phyloP scores from a whole-genome alignment of 2,113 vertebrate genomes.

The Pollachius pollachius region DNA sequence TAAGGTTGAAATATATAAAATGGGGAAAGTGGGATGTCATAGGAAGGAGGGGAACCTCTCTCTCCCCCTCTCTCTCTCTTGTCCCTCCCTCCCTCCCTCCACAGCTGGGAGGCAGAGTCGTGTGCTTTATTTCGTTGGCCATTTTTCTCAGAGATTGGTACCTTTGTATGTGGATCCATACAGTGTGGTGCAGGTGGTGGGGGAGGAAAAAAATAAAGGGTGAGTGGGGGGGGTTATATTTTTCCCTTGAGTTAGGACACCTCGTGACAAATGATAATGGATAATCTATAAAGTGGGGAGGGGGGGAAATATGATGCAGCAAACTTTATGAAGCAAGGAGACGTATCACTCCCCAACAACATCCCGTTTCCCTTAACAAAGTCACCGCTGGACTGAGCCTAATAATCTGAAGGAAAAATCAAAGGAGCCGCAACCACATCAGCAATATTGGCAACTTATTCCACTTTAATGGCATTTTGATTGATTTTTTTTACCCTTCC shows the following conservation, averaged over 20 bases:
- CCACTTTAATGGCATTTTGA: constrained; percentile 99
- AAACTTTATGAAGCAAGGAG: constrained; percentile 99
- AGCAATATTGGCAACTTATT: constrained; percentile 99
- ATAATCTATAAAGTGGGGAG: constrained; percentile 96
- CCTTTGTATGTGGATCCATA: constrained; percentile 98
- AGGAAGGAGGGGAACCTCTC: constrained; percentile 49
- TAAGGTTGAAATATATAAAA: constrained; percentile 65
- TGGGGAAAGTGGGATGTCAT: constrained; percentile 70
- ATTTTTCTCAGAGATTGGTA: constrained; percentile 99
- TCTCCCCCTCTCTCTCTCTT: constrained; percentile 39
- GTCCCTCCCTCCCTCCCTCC: constrained; percentile 47
- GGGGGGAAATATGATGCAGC: constrained; percentile 98
- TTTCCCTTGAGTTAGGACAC: constrained; percentile 99
- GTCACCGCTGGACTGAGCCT: constrained; percentile 99
- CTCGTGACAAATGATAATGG: constrained; percentile 99
- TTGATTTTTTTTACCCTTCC: constrained; percentile 96
- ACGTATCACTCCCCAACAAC: constrained; percentile 99
- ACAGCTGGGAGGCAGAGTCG: constrained; percentile 87
- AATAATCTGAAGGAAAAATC: constrained; percentile 99
- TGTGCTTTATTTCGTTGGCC: constrained; percentile 92
- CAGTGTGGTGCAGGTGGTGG: constrained; percentile 76
- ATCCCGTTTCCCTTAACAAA: constrained; percentile 99
- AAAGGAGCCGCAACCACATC: constrained; percentile 99
- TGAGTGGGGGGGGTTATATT: constrained; percentile 85
- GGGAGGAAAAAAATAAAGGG: constrained; percentile 78